Evolutionary conservation across 2,113 vertebrate genomes (phyloP).

Genomic region (Ailuropoda melanoleuca): DNA sequence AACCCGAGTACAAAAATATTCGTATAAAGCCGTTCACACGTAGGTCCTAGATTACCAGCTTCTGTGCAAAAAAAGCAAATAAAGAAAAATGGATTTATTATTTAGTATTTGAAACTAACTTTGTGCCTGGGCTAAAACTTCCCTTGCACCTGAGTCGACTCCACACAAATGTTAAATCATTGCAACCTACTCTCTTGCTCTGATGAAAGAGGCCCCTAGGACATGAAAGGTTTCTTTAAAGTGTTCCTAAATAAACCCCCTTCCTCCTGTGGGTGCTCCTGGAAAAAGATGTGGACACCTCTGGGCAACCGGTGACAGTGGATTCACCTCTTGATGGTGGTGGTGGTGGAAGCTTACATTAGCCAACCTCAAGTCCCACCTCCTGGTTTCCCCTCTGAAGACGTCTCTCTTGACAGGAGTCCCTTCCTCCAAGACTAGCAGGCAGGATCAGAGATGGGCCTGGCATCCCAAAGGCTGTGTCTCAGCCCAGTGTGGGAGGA

Average conservation of each 20-base stretch:
- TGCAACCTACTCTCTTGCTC: background rate
- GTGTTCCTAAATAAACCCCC: background rate
- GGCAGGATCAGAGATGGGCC: background rate
- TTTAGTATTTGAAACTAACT: slow-evolving; percentile 74
- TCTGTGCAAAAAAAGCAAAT: slow-evolving; percentile 85
- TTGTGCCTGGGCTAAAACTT: slow-evolving; percentile 81
- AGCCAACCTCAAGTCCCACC: background rate
- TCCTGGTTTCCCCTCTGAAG: background rate
- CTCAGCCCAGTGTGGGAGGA: background rate
- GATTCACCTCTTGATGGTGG: background rate
- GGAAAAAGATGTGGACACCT: background rate
- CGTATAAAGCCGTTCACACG: slow-evolving; percentile 87
- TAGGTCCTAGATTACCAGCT: slow-evolving; percentile 89
- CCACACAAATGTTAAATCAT: background rate
- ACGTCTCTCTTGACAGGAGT: background rate
- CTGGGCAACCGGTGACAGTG: background rate
- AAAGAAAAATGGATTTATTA: slow-evolving; percentile 70
- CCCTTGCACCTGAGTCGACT: background rate
- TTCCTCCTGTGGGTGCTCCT: background rate
- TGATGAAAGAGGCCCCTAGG: background rate
- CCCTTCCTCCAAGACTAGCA: background rate
- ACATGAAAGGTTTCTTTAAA: background rate
- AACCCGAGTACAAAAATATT: slow-evolving; percentile 86
- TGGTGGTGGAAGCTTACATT: accelerated
- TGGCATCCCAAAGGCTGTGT: background rate